Base-by-base conservation (phyloP, 1,140 invertebrate genomes). In the Hydropsyche tenuis region DNA sequence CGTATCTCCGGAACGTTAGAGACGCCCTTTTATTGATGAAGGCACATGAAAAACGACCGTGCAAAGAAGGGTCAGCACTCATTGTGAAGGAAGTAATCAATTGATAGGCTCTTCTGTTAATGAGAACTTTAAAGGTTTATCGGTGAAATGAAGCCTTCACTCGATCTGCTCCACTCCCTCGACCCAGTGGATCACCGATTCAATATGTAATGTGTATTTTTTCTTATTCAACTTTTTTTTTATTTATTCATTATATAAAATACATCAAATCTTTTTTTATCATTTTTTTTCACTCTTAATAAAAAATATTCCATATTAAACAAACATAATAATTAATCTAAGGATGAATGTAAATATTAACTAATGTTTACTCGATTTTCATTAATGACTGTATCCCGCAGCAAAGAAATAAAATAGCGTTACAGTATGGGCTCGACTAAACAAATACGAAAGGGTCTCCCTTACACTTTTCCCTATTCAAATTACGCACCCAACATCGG, bases 61-160 rank as follows among this genome's bases (percentile, higher is more conserved):
- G 1, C 27, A 45, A 70, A 70, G 46, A 70, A 51, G 48, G 68
- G 48, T 70, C 68, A 70, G 18, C 25, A 60, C 48, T 22, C 48
- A 60, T 56, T 56, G 48, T 56, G 48, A 56, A 56, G 22, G 68
- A 70, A 70, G 68, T 46, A 70, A 70, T 70, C 68, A 70, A 70
- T 70, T 70, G 68, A 27, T 37, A 37, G 27, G 68, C 22, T 69
- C 45, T 53, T 42, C 27, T 43, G 51, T 56, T 70, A 70, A 70
- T 70, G 48, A 18, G 12, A 70, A 70, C 68, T 70, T 70, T 70
- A 56, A 70, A 70, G 48, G 68, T 56, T 70, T 70, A 69, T 56
- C 20, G 51, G 25, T 56, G 51, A 70, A 70, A 56, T 22, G 68
- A 43, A 56, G 46, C 65, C 65, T n/a, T 68, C 63, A 43, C 22